A percentile compares a stretch with the other conserved stretches of the same genome.
Evolutionary conservation across 2,113 vertebrate species (phyloP).

Genomic region (Formicarius rufipectus): DNA sequence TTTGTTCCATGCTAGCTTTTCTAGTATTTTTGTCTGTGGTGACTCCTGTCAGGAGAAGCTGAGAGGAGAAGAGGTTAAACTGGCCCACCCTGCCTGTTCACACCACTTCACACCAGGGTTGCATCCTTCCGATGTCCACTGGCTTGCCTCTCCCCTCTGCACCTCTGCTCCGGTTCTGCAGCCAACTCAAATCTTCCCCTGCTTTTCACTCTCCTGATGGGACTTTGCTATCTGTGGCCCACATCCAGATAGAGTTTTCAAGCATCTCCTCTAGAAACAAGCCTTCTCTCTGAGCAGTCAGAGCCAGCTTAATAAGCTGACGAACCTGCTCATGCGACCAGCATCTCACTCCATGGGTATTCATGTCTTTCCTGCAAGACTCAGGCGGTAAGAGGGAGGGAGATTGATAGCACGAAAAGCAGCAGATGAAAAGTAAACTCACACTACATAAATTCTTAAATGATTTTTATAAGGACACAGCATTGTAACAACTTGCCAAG

Average conservation of each 20-base stretch:
- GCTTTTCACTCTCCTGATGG: background rate
- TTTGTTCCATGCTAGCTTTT: background rate
- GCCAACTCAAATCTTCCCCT: background rate
- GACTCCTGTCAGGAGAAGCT: background rate
- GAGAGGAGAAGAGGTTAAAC: background rate
- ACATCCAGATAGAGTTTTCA: background rate
- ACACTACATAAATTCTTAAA: constrained; percentile 51
- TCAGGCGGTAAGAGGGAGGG: background rate
- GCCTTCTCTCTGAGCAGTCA: background rate
- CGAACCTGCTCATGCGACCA: background rate
- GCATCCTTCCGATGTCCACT: background rate
- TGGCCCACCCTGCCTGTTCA: background rate
- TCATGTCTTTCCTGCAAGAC: background rate
- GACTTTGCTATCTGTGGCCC: background rate
- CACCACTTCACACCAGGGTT: background rate
- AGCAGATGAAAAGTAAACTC: constrained; percentile 49
- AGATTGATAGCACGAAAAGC: background rate
- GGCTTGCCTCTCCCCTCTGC: accelerated
- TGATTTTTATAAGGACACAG: constrained; percentile 63
- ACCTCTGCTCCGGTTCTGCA: background rate
- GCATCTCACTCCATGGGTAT: background rate
- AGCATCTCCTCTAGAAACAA: background rate
- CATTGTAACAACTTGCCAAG: constrained; percentile 65
- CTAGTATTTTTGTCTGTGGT: background rate
- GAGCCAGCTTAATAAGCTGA: constrained; percentile 2